Conservation (phyloP, 2,797 vertebrate genomes). For the Cossypha niveicapilla region DNA sequence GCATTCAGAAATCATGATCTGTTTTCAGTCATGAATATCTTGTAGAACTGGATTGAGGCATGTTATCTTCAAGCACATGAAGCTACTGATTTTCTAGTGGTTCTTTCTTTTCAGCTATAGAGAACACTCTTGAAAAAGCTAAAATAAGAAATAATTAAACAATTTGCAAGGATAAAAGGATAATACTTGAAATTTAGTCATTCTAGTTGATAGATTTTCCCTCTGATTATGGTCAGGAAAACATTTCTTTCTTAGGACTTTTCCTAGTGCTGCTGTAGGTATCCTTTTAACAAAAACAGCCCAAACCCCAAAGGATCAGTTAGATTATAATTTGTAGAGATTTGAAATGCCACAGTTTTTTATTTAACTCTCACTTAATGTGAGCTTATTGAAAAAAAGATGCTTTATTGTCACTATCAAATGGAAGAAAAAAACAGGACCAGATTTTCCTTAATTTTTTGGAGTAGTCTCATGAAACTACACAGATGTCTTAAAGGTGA, state of each 20-base stretch:
- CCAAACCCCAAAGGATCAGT: neutral
- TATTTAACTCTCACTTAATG: neutral
- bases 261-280: neutral
- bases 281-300: neutral
- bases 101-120: neutral
- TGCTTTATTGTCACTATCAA: neutral
- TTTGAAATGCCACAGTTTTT: neutral
- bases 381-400: neutral
- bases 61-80: neutral
- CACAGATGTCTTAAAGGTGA: neutral
- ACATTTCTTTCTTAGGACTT: neutral
- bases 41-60: neutral
- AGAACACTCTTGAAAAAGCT: neutral
- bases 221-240: neutral
- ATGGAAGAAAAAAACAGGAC: neutral
- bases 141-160: neutral
- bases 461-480: neutral
- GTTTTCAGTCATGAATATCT: slow-evolving; percentile 3
- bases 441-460: neutral
- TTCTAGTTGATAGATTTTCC: neutral
- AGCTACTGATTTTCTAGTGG: neutral
- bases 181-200: neutral
- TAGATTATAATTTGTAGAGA: neutral
- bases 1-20: neutral
- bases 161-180: neutral